Base-by-base conservation (phyloP, 2,888 invertebrate species). In the Clusia tigrina region DNA sequence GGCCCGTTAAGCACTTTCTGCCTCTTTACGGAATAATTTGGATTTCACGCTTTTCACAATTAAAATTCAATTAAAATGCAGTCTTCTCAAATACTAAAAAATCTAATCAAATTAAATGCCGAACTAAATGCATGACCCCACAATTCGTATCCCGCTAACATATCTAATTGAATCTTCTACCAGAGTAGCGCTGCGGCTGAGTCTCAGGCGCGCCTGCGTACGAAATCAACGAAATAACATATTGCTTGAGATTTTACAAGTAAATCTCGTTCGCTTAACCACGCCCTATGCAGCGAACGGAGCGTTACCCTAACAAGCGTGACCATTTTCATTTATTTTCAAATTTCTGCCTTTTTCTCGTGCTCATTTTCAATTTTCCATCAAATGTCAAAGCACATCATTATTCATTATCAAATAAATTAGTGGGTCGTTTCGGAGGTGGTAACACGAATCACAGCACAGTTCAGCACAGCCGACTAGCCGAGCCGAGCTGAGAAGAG, bases 351-450 rank as follows among this genome's bases (percentile, higher is more conserved):
- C 22, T 48, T 48, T 48, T 15, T 20, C 6, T 48, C 22, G 10
- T 20, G 18, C 22, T 20, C 48, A 20, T 18, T 18, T 48, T 6
- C 5, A 5, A 20, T 15, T 48, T 48, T 42, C 42, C 42, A 6
- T 15, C 72, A 66, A 74, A 72, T 74, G 74, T 78, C 74, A 74
- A 74, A 74, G 78, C 78, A 71, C 74, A 77, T 74, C 74, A 74
- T 74, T 74, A 74, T 74, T 74, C 78, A 74, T 77, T 75, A 78
- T 70, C 75, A 75, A 75, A 78, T 57, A 25, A 46, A 46, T 54
- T 37, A 77, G 72, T 61, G 54, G 48, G 20, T 48, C 48, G 48
- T 48, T 18, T 18, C 22, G 48, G 18, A 48, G 48, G 48, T 48
- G 48, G 48, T 15, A 48, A 48, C 48, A 6, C 22, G 20, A 15